A percentile compares a stretch with the other conserved stretches of the same genome.
Conservation (phyloP, 1,140 invertebrate species). For the Panonychus citri region DNA sequence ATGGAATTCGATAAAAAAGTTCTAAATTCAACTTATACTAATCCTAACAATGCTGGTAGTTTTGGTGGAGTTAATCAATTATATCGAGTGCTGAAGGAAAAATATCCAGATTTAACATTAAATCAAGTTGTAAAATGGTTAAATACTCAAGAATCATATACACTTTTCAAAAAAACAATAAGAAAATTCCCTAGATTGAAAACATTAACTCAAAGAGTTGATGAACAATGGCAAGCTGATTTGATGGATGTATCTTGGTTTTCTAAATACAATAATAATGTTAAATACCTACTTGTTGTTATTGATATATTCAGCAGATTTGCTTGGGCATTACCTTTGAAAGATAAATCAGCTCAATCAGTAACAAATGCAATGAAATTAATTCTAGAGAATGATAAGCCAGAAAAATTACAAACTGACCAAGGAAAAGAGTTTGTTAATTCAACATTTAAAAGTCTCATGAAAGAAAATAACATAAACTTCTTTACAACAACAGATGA, state of each 20-base stretch:
- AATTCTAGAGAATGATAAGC: background rate
- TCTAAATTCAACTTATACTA: background rate
- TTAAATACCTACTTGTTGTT: background rate
- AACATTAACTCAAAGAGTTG: background rate
- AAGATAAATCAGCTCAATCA: background rate
- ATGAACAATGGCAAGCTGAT: background rate
- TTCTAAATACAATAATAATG: background rate
- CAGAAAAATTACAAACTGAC: conserved; percentile 6
- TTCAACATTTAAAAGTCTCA: conserved; percentile 15
- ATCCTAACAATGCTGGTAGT: background rate
- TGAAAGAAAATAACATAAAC: conserved; percentile 21
- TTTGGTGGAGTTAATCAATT: background rate
- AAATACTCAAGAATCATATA: background rate
- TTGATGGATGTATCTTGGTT: background rate
- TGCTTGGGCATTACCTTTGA: background rate
- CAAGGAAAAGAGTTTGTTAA: conserved; percentile 7
- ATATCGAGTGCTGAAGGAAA: background rate
- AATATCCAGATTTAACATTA: background rate
- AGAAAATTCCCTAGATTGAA: background rate
- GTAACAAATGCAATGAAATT: background rate
- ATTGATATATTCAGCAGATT: background rate
- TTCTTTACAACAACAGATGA: conserved; percentile 22
- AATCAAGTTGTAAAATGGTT: background rate
- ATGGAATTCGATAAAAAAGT: no score
- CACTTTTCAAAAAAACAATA: background rate